Base-by-base conservation (phyloP, 1,140 invertebrate species). In the Pseudoatta argentina region DNA sequence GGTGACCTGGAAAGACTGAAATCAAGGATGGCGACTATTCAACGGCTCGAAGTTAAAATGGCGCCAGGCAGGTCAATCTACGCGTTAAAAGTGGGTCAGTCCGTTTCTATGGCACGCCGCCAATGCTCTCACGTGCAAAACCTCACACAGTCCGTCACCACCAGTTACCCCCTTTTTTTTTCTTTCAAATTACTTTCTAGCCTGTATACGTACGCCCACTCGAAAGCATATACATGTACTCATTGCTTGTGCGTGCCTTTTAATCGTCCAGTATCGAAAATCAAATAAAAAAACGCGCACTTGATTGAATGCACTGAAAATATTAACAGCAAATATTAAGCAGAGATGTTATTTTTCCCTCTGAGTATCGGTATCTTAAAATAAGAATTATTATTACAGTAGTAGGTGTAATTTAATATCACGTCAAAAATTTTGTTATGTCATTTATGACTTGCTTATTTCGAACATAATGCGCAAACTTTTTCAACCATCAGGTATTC, bases 61-160 rank as follows among this genome's bases (percentile, higher is more conserved):
- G 87, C 86, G 83, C 72, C 89, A 85, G 66, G 79, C 86, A 76
- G 92, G 92, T 93, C 92, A 92, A 93, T 93, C 91, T 88, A 87
- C 87, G 86, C 86, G 86, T 86, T 63, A 86, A 92, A 93, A 92
- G 87, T 93, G 89, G 93, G 92, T 93, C 92, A 92, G 66, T 91
- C 73, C 85, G 67, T 66, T 69, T 69, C 39, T 73, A 66, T 93
- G 92, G 93, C 92, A 93, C 66, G 18, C 86, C 91, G 92, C 92
- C 93, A 93, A 92, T 88, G 86, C 81, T 92, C 91, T 93, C 91
- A 92, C 92, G 89, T 93, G 93, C 78, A 83, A 87, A 82, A 44
- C 75, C 78, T 92, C 83, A 86, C 91, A 89, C 77, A 86, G 69
- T 48, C 85, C 64, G 64, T 73, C 34, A 82, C 48, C 55, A 78